Evolutionary conservation across 2,888 invertebrate genomes (phyloP), one percentile per base, ranked within the genome.

Genomic region (Litoditis marina): DNA sequence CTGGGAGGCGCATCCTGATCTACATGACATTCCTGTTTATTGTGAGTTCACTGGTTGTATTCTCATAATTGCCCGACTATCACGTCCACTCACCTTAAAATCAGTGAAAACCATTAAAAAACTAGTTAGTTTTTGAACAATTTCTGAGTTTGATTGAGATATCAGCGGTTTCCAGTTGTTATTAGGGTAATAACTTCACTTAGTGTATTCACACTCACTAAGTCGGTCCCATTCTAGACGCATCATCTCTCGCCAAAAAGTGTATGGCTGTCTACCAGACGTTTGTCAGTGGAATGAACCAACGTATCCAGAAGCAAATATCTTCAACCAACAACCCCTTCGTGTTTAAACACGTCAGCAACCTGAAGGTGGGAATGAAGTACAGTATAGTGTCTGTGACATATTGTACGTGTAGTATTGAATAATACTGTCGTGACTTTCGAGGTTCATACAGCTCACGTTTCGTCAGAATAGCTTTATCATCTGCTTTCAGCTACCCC

Each of bases 201-300:
- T 47, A 13, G n/a, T n/a, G n/a, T 13, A 16, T n/a, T 16, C 13
- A 19, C 49, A n/a, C 19, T 47, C n/a, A 13, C n/a, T 47, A 13
- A 19, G 11, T 13, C 13, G 19, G 19, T 19, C 19, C 13, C 25
- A 22, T 66, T 73, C 44, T 59, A 82, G 82, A 99, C 86, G 98
- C 98, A 11, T 96, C 95, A 0, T 94, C 96, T 0, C 86, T 99
- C 68, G 98, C 98, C 51, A 98, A 98, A 86, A 98, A 98, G 84
- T 99, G 98, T 83, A 99, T 99, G 96, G 92, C 94, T 61, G 98
- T 99, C 0, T 99, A 99, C 86, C 98, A 99, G 86, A 98, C 98
- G 0, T 99, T 95, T 84, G 90, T 98, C 2, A 95, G 95, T 85
- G 95, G 96, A 0, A 99, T 99, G 98, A 99, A 99, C 85, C 94